Evolutionary conservation across 1,140 invertebrate genomes (phyloP).

Genomic region (Drosophila kurseongensis): DNA sequence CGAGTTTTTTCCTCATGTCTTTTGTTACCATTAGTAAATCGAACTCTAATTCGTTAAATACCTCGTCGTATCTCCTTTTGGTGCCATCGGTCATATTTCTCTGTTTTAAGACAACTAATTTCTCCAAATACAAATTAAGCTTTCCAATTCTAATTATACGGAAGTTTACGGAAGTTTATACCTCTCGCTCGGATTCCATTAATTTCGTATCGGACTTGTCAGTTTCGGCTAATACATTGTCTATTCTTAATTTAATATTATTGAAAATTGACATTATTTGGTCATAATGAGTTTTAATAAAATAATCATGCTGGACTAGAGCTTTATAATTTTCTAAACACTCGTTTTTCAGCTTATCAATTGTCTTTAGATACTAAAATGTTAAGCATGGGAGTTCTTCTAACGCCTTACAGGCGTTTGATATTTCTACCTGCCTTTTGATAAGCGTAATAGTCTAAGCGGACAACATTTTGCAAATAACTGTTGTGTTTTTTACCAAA

Average conservation of each 20-base stretch:
- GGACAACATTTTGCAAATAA: not conserved
- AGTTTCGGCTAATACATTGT: no score
- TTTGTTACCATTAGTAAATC: not conserved
- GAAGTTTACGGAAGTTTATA: no score
- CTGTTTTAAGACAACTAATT: not conserved
- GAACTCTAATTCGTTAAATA: constrained; percentile 5
- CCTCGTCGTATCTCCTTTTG: not conserved
- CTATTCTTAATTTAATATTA: no score
- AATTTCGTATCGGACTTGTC: no score
- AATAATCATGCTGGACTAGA: no score
- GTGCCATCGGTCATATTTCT: not conserved
- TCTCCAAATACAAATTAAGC: not conserved
- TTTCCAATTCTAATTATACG: not conserved
- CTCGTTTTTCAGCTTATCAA: not conserved
- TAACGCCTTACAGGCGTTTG: not conserved
- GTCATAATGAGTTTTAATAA: no score
- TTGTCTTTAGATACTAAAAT: not conserved
- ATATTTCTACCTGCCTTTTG: not conserved
- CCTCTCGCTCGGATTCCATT: no score
- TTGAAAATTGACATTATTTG: no score
- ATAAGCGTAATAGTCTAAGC: not conserved
- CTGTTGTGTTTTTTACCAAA: no score
- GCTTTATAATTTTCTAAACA: not conserved
- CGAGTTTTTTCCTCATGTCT: not conserved
- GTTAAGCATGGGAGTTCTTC: not conserved